Evolutionary conservation across 2,888 invertebrate genomes (phyloP).

Genomic region (Gandaritis pyraliata): DNA sequence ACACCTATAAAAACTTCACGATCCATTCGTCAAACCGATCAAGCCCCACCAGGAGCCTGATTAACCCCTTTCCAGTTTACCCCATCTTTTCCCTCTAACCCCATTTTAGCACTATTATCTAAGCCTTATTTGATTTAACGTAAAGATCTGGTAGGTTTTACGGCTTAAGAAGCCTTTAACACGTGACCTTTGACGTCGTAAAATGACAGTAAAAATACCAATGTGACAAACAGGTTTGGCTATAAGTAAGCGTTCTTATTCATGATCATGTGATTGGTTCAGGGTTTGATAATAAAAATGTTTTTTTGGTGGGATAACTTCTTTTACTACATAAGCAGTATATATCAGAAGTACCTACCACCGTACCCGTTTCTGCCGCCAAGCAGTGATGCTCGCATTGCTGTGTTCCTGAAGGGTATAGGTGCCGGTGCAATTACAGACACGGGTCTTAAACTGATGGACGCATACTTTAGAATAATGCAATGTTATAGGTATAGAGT

Average conservation of each 20-base stretch:
- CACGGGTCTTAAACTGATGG: no score
- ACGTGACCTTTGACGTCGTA: conserved; percentile 39
- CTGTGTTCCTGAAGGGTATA: no score
- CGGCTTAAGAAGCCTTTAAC: conserved; percentile 19
- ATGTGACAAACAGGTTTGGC: conserved; percentile 22
- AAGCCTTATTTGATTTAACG: conserved; percentile 14
- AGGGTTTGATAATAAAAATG: no score
- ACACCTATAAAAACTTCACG: conserved; percentile 19
- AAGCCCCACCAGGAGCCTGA: conserved; percentile 13
- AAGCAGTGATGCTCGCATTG: no score
- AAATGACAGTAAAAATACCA: conserved; percentile 38
- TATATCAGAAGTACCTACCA: no score
- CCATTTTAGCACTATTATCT: conserved; percentile 11
- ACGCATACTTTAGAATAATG: no score
- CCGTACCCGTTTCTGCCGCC: no score
- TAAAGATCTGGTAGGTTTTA: conserved; percentile 35
- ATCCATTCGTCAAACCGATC: conserved; percentile 13
- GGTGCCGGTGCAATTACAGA: no score
- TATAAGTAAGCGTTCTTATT: conserved; percentile 32
- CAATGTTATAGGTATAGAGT: no score
- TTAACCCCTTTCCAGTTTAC: conserved; percentile 4
- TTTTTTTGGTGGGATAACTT: no score
- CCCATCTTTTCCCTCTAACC: conserved; percentile 6
- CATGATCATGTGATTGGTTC: conserved; percentile 4
- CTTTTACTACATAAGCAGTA: no score